phyloP scores from a whole-genome alignment of 2,888 invertebrate species.

The Tipula confusa region DNA sequence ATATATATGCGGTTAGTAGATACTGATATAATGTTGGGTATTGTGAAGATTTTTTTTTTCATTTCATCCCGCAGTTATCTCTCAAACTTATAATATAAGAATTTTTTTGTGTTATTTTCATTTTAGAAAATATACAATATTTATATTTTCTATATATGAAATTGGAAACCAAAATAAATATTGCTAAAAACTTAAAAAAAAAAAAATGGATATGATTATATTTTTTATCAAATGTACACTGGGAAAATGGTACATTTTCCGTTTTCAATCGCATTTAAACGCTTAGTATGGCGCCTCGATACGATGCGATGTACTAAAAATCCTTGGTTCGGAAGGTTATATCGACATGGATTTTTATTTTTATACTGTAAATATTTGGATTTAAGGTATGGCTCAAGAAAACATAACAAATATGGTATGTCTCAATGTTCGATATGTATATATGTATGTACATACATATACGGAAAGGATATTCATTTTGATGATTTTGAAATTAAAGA shows the following conservation, averaged over 20 bases:
- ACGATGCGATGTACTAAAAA: neutral
- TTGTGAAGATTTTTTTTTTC: neutral
- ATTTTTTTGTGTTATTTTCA: neutral
- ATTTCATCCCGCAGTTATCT: conserved; percentile 20
- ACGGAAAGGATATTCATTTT: neutral
- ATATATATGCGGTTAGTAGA: neutral
- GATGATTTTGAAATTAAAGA: conserved; percentile 1
- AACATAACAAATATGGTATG: neutral
- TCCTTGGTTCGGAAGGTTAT: neutral
- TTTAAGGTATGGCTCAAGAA: conserved; percentile 20
- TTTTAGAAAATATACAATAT: conserved; percentile 9
- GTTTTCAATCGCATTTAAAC: neutral
- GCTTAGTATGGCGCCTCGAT: neutral
- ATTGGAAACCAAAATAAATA: conserved; percentile 25
- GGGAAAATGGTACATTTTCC: neutral
- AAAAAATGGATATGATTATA: conserved; percentile 6
- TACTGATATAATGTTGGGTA: neutral
- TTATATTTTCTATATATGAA: conserved; percentile 25
- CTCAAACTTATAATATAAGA: conserved; percentile 13
- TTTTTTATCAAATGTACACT: neutral
- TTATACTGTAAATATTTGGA: conserved; percentile 1
- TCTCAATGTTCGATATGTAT: neutral
- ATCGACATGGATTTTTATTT: neutral
- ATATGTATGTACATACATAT: neutral
- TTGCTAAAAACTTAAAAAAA: conserved; percentile 8